Conservation (phyloP, 2,797 vertebrate genomes). For the Orestias chungarensis region DNA sequence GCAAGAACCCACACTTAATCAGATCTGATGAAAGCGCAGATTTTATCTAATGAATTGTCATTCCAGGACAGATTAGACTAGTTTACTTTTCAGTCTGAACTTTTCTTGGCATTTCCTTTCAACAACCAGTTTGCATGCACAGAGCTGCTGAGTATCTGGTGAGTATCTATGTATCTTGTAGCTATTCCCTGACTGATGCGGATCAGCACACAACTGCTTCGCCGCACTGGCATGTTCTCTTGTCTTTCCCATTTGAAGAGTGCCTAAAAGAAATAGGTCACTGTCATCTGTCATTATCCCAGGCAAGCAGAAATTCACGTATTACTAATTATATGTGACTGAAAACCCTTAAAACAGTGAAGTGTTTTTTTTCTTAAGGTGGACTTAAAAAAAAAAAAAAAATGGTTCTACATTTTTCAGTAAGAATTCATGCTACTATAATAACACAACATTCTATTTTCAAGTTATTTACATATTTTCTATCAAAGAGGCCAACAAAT, state of each 20-base stretch:
- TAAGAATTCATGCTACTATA: not conserved
- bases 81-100: not conserved
- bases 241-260: conserved; percentile 5
- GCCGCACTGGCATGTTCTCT: not conserved
- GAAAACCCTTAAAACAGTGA: not conserved
- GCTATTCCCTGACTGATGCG: not conserved
- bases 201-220: not conserved
- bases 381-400: not conserved
- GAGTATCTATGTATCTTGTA: not conserved
- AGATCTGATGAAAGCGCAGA: not conserved
- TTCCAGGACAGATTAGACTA: not conserved
- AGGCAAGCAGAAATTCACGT: not conserved
- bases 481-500: not conserved
- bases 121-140: not conserved
- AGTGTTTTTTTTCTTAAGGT: not conserved
- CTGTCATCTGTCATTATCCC: not conserved
- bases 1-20: not conserved
- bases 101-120: not conserved
- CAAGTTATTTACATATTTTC: not conserved
- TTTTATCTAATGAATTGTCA: too few relatives aligned
- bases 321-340: not conserved
- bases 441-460: not conserved
- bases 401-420: not conserved
- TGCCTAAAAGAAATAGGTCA: conserved; percentile 2
- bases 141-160: not conserved